A percentile compares a stretch with the other conserved stretches of the same genome.
These are phyloP conservation scores for Diplogasteroides magnus DNA, from an alignment of 1,140 invertebrate genomes.

Conservation along the genomic window DNA sequence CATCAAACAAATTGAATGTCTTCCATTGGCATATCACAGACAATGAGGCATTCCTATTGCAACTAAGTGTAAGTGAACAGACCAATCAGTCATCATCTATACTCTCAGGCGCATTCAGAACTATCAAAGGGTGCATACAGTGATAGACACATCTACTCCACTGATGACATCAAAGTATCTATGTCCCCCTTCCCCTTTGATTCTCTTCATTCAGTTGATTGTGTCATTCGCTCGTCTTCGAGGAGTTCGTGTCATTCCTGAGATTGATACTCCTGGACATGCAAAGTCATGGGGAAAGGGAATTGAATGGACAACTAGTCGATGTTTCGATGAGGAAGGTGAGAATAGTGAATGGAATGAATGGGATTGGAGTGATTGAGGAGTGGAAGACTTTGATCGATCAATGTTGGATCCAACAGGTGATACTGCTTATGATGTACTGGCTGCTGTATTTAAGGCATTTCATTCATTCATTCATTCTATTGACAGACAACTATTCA, in stretches of 20 bases:
- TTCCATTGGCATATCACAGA: no score
- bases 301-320: neutral
- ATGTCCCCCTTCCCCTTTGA: no score
- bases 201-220: constrained; percentile 51
- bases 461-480: no score
- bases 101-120: constrained; percentile 61
- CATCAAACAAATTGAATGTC: no score
- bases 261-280: constrained; percentile 82
- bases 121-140: constrained; percentile 68
- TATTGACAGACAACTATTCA: constrained; percentile 18
- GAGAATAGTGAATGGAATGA: no score
- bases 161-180: constrained; percentile 63
- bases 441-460: neutral
- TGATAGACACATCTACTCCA: constrained; percentile 68
- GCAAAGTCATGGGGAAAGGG: neutral
- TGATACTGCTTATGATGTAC: neutral
- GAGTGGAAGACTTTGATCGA: neutral
- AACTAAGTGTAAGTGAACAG: constrained; percentile 65
- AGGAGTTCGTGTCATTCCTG: constrained; percentile 79
- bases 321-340: neutral
- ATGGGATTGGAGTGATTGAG: no score
- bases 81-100: no score
- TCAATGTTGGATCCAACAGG: neutral
- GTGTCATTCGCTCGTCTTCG: constrained; percentile 73
- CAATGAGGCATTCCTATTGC: constrained; percentile 64